Evolutionary conservation across 2,113 vertebrate genomes (phyloP), one percentile per base, ranked within the genome.

Genomic region (Tychaedon coryphoeus): DNA sequence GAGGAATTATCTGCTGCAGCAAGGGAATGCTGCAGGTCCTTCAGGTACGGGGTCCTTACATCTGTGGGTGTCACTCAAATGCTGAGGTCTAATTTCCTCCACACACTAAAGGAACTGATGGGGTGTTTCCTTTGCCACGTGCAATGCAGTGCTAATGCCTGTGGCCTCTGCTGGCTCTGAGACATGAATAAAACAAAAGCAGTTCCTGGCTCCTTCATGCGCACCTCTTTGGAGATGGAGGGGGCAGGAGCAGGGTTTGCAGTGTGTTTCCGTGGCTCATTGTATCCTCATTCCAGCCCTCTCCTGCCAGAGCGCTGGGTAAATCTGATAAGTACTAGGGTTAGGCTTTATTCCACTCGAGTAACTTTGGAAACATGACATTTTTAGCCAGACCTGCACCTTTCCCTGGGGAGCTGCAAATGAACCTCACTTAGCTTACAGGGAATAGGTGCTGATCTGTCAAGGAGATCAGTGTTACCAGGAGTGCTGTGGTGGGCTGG

Each of bases 131-230:
- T 74, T 45, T 11, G 26, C 70, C 81, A 50, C 10, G 26, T 83
- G 71, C 60, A 31, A 56, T 36, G 67, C 75, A 74, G 38, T 51
- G 67, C 67, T 88, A 60, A 70, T 45, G 71, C 60, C 78, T 56
- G 36, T 66, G 60, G 85, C 85, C 75, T 93, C 56, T 75, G 65
- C 90, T 88, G 72, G 51, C 82, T 95, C 65, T 51, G 65, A 87
- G 31, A 90, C 62, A 76, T 74, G 82, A 95, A 95, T 86, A 92
- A 95, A 96, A 76, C 78, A 92, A 90, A 90, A 79, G 47, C 81
- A 51, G 43, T 53, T 94, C 91, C 82, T 82, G 62, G 75, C 28
- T 60, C 56, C 56, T 92, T 64, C 86, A 40, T 6, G 0, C 0
- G 6, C 76, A 75, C 57, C n/a, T 84, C 73, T 71, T 78, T 40